Evolutionary conservation across 2,113 vertebrate species (phyloP).

Genomic region (Pteropus alecto): DNA sequence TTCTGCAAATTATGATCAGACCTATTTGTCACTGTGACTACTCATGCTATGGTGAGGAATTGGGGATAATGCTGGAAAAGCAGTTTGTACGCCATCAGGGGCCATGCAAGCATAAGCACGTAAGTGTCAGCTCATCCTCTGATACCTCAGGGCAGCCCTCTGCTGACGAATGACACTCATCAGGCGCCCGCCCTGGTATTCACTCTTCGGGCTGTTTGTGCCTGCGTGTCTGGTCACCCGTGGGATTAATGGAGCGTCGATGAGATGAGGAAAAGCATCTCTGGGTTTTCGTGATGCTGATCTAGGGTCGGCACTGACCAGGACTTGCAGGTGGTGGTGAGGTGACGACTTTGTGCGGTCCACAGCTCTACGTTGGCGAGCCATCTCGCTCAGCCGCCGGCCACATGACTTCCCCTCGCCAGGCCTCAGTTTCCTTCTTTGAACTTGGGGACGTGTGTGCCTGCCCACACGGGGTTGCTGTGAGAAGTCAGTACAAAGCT

Average conservation of each 20-base stretch:
- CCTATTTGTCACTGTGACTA: not conserved
- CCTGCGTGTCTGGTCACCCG: fast-evolving
- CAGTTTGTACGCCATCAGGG: not conserved
- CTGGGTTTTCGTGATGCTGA: not conserved
- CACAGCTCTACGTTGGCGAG: not conserved
- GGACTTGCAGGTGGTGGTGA: not conserved
- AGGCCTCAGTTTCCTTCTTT: not conserved
- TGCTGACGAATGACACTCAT: not conserved
- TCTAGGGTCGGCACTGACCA: too few species aligned
- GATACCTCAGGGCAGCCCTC: not conserved
- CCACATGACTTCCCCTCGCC: not conserved
- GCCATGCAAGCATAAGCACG: not conserved
- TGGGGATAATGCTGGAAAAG: not conserved
- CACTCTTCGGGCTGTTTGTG: too few species aligned
- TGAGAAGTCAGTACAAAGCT: not conserved
- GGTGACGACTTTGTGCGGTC: not conserved
- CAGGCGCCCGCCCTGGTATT: fast-evolving
- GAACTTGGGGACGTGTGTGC: not conserved
- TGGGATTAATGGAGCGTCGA: not conserved
- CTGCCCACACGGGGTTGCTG: fast-evolving
- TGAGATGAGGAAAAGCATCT: not conserved
- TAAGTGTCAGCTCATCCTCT: fast-evolving
- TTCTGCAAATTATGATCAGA: not conserved
- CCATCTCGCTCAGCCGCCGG: not conserved
- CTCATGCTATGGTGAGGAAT: not conserved